Evolutionary conservation across 1,140 invertebrate species (phyloP), one percentile per base, ranked within the genome.

Genomic region (Drosophila tani): DNA sequence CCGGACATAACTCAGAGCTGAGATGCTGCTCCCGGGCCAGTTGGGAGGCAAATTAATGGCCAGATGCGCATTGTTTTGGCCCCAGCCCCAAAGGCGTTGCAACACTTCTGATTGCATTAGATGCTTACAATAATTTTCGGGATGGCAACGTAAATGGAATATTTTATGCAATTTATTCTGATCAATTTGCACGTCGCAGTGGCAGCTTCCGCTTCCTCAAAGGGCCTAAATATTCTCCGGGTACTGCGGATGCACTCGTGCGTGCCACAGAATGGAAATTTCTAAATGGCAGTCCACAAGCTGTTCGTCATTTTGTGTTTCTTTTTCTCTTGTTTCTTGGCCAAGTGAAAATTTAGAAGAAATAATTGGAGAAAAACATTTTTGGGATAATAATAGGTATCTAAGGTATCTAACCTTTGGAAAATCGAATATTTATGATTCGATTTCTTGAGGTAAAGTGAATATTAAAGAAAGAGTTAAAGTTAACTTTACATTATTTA

Each of bases 91-190:
- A 40, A 56, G 85, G 84, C 84, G 68, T 67, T 88, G 85, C 77
- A 84, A 85, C 81, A 78, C 64, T 84, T 88, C 63, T 88, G 84
- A 88, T 88, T 88, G 85, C 77, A 87, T 84, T 90, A 90, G 69
- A 56, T 78, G 69, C 82, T 77, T 70, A 84, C 75, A 74, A 76
- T 68, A 70, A 60, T 77, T 75, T 75, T 83, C 24, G 59, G 40
- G 14, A 67, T 57, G 69, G 59, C 64, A 71, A 88, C 85, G 85
- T 88, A 88, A 88, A 88, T 88, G 75, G 85, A 88, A 88, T 88
- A 88, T 88, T 90, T 88, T 88, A 88, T 88, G 85, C 85, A 88
- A 88, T 88, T 88, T 88, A 90, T 88, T 85, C 73, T 85, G 81
- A 66, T 81, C 62, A 90, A 79, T 67, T 81, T 83, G 77, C 66